phyloP scores from a whole-genome alignment of 2,797 vertebrate species.

The Pipistrellus nathusii region DNA sequence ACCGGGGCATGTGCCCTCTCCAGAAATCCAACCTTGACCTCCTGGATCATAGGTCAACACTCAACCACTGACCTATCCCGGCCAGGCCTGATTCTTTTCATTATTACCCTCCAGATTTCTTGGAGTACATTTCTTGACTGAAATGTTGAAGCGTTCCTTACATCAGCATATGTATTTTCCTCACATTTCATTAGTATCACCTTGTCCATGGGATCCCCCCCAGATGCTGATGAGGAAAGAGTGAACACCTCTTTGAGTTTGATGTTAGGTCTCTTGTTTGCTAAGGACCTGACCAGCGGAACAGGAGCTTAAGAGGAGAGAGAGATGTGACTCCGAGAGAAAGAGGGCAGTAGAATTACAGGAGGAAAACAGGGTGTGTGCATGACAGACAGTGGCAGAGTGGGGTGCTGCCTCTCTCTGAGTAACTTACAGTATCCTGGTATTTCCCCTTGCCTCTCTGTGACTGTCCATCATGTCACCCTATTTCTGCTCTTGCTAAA shows the following conservation, averaged over 20 bases:
- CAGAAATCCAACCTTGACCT: too few relatives aligned
- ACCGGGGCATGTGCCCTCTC: too few relatives aligned
- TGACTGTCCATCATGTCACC: neutral
- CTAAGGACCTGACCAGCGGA: neutral
- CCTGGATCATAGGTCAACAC: too few relatives aligned
- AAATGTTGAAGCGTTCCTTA: neutral
- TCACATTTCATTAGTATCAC: neutral
- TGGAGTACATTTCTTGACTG: neutral
- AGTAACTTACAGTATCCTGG: neutral
- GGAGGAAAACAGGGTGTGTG: accelerated
- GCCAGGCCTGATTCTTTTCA: neutral
- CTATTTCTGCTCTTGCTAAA: neutral
- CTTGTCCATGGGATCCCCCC: neutral
- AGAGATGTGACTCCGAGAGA: neutral
- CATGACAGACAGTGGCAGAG: accelerated
- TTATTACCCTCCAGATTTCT: neutral
- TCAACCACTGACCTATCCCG: too few relatives aligned
- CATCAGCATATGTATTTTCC: neutral
- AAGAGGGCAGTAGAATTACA: neutral
- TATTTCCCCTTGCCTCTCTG: neutral
- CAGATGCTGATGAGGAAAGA: neutral
- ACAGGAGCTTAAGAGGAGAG: neutral
- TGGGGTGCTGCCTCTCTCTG: accelerated
- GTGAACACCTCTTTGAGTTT: neutral
- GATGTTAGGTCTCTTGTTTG: neutral